These are phyloP conservation scores for Iphiclides podalirius DNA, from an alignment of 2,888 invertebrate genomes.

Conservation along the genomic window DNA sequence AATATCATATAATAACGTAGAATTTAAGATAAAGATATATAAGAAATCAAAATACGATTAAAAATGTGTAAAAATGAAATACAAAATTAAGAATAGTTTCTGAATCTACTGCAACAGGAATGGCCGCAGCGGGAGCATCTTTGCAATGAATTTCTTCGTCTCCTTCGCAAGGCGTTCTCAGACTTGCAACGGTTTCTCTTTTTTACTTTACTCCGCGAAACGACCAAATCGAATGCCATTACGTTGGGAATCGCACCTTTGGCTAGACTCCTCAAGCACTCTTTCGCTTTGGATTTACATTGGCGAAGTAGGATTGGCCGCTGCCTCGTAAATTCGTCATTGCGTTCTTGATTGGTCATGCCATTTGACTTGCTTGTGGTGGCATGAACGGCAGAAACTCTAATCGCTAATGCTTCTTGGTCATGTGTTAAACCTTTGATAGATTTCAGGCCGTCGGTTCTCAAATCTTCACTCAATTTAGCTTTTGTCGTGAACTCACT, in stretches of 20 bases:
- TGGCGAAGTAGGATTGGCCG: conserved; percentile 37
- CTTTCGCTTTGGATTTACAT: conserved; percentile 39
- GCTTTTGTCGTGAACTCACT: background rate
- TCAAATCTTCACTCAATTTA: background rate
- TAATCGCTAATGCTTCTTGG: background rate
- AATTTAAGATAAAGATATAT: no score
- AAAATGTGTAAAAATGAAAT: no score
- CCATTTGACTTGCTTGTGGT: conserved; percentile 13
- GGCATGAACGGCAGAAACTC: background rate
- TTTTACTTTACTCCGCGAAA: background rate
- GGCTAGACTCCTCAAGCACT: conserved; percentile 33
- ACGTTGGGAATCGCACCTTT: conserved; percentile 23
- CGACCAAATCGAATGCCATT: background rate
- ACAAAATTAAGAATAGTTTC: no score
- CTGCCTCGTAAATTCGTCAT: conserved; percentile 2
- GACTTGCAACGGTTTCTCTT: conserved; percentile 6
- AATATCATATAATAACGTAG: no score
- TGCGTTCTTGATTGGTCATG: background rate
- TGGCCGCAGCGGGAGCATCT: conserved; percentile 22
- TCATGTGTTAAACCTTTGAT: background rate
- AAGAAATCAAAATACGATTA: no score
- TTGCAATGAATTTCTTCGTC: background rate
- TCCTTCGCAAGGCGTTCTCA: conserved; percentile 7
- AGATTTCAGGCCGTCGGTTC: background rate
- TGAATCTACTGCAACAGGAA: conserved; percentile 16